Evolutionary conservation across 2,113 vertebrate species (phyloP).

Genomic region (Python bivittatus): DNA sequence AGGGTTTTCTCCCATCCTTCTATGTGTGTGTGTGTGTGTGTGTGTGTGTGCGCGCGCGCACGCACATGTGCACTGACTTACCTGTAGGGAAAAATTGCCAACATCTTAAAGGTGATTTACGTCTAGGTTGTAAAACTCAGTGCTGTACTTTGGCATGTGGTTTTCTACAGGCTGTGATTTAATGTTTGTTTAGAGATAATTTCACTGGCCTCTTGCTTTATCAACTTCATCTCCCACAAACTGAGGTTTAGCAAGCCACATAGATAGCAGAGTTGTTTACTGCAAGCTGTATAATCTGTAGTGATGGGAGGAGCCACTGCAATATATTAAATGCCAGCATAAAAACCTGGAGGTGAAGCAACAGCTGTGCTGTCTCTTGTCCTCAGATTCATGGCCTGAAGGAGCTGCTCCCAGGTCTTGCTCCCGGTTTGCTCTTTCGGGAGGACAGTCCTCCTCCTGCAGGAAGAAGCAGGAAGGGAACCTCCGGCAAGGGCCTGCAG

Average conservation of each 20-base stretch:
- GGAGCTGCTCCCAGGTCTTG: background rate
- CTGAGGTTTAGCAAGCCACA: accelerated
- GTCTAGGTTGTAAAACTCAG: background rate
- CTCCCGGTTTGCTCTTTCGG: background rate
- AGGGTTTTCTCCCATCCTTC: background rate
- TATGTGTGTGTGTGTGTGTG: background rate
- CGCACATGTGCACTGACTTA: background rate
- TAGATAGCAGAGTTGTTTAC: constrained; percentile 30
- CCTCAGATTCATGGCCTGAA: background rate
- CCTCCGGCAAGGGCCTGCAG: background rate
- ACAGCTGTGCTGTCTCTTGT: background rate
- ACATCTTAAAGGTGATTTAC: constrained; percentile 27
- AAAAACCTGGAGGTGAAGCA: background rate
- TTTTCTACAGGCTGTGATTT: constrained; percentile 47
- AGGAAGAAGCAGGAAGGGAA: too few species aligned
- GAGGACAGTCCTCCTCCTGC: too few species aligned
- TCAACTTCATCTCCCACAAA: constrained; percentile 31
- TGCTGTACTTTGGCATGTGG: background rate
- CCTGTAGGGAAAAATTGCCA: background rate
- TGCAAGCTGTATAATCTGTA: constrained; percentile 33
- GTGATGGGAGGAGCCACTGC: constrained; percentile 40
- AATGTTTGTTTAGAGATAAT: constrained; percentile 51
- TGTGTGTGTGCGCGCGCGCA: accelerated
- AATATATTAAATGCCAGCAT: constrained; percentile 30
- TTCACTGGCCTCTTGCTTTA: constrained; percentile 29